Conservation (phyloP, 2,113 vertebrate genomes). For the Piaya cayana region DNA sequence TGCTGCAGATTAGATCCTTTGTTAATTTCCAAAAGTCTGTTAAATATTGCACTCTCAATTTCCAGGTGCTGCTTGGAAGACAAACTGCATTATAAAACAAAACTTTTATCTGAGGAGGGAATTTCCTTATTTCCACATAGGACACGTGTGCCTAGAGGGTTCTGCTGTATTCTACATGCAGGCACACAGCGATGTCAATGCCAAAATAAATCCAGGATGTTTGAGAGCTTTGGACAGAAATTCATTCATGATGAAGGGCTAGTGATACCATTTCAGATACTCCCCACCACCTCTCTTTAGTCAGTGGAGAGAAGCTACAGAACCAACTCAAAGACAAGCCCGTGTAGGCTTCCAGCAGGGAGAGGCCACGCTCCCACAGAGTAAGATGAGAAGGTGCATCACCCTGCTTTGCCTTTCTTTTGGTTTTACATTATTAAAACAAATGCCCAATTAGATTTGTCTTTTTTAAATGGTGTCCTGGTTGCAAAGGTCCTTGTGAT, state of each 20-base stretch:
- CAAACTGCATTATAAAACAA: conserved; percentile 13
- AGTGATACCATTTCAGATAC: background rate
- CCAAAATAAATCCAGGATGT: background rate
- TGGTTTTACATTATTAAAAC: background rate
- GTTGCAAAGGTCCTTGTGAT: background rate
- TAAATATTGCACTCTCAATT: conserved; percentile 18
- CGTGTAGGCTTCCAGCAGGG: background rate
- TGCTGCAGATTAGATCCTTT: conserved; percentile 29
- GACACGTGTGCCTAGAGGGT: background rate
- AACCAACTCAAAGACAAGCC: background rate
- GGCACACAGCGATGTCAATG: background rate
- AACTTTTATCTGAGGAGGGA: background rate
- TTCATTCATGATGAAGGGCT: background rate
- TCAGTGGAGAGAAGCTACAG: background rate
- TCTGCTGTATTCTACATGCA: background rate
- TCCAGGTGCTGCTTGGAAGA: conserved; percentile 51
- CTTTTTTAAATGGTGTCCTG: background rate
- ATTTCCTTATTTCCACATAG: background rate
- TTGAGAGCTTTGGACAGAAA: background rate
- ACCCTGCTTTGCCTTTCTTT: background rate
- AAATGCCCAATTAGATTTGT: background rate
- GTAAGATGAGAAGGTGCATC: background rate
- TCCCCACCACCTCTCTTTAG: background rate
- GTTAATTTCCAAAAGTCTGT: background rate
- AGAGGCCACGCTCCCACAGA: background rate